A percentile compares a stretch with the other conserved stretches of the same genome.
These are phyloP conservation scores for Menidia menidia DNA, from an alignment of 2,797 vertebrate genomes.

Conservation along the genomic window DNA sequence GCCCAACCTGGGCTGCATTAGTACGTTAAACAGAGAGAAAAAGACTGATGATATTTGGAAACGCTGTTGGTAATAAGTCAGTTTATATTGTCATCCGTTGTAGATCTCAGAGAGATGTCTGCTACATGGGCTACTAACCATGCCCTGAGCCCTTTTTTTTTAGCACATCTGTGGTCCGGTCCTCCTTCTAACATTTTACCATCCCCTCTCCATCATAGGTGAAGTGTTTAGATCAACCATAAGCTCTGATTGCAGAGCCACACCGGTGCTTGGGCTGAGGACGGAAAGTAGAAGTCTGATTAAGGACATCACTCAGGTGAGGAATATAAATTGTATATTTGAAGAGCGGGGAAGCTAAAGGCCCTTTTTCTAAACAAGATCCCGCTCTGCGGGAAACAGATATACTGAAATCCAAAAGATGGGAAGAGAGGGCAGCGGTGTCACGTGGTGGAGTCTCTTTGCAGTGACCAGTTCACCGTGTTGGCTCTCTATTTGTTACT, in stretches of 20 bases:
- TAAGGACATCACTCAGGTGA: constrained; percentile 60
- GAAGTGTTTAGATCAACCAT: constrained; percentile 71
- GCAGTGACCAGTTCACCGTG: not conserved
- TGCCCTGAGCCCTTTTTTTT: constrained; percentile 48
- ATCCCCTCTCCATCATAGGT: constrained; percentile 40
- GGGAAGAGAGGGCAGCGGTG: not conserved
- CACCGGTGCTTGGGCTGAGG: constrained; percentile 45
- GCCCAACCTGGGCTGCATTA: constrained; percentile 66
- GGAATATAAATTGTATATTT: constrained; percentile 68
- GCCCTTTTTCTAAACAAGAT: constrained; percentile 28
- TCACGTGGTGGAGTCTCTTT: not conserved
- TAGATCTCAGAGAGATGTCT: constrained; percentile 57
- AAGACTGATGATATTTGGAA: constrained; percentile 68
- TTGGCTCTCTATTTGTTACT: constrained; percentile 6
- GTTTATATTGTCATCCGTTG: constrained; percentile 77
- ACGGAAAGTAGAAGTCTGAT: constrained; percentile 47
- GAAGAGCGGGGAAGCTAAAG: constrained; percentile 36
- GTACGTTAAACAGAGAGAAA: constrained; percentile 72
- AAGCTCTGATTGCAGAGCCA: constrained; percentile 57
- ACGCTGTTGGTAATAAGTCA: constrained; percentile 66
- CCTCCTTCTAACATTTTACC: constrained; percentile 71
- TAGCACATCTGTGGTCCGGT: constrained; percentile 71
- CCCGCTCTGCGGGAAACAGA: constrained; percentile 19
- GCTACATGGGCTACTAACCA: constrained; percentile 68
- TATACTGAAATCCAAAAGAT: not conserved